Evolutionary conservation across 2,797 vertebrate genomes (phyloP), one percentile per base, ranked within the genome.

Genomic region (Sandelia bainsii): DNA sequence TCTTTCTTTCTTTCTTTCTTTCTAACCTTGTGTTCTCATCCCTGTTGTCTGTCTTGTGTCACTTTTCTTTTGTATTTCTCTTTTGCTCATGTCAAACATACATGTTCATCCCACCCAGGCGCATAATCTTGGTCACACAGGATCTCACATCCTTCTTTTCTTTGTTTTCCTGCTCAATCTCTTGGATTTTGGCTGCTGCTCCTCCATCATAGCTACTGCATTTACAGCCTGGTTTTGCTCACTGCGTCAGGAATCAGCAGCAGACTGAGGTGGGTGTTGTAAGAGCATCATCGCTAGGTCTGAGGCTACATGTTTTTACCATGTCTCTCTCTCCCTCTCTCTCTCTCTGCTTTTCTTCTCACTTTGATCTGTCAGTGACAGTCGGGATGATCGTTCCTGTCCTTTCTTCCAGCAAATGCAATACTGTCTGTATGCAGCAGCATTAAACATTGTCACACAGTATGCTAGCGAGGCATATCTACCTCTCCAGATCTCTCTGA

Each of bases 261-360:
- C 87, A 91, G 88, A 93, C 90, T 83, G 90, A 94, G 93, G 94
- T 95, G 90, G 92, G 93, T 95, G 82, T 86, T 82, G 78, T 62
- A 72, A 86, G 67, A 76, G 76, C 82, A 71, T 87, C 69, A 65
- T 85, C 6, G 67, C 80, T 84, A 66, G 72, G 48, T 87, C 80
- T 87, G 62, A 81, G 67, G 77, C 76, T 86, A 48, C 69, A 74
- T 80, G 75, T 83, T 80, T 83, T 79, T 77, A 53, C 53, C 70
- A 39, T 84, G 48, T n/a, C 63, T 32, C 63, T 39, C 62, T 77
- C 75, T 44, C 64, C 64, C 51, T n/a, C 63, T 32, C 66, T 39
- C 62, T 79, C 75, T 39, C 71, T 44, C 64, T 66, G 11, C 56
- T 62, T 75, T 65, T 64, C 72, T 62, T 69, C 69, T 83, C 75